Evolutionary conservation across 2,888 invertebrate genomes (phyloP), one percentile per base, ranked within the genome.

Genomic region (Ochropacha duplaris): DNA sequence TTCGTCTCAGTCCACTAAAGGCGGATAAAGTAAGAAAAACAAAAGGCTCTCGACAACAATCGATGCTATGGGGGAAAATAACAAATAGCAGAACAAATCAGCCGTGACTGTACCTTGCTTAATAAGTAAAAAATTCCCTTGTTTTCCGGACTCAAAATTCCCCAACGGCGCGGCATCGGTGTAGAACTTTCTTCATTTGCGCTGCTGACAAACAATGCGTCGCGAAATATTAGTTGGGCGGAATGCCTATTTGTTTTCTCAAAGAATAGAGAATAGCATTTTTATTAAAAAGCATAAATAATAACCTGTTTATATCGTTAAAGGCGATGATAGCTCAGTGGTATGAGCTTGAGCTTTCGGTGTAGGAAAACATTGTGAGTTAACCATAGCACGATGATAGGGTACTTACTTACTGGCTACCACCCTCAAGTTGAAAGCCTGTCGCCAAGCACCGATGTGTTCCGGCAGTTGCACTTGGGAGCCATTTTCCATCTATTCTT

Each of bases 61-160:
- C 67, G 73, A 64, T 68, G 72, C 71, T 71, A 66, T 59, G 59
- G 72, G 79, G 70, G 66, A 77, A 78, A 79, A 82, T 68, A 83
- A 84, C 81, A 83, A 82, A 81, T 73, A 72, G 71, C 78, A 71
- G 69, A 79, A 78, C 86, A 81, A 87, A 87, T 86, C 86, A 85
- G 76, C 73, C 81, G 80, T 77, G 74, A 72, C 71, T 69, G 61
- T 74, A 69, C 74, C 72, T 74, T 70, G 76, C 66, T 73, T 73
- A 74, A 71, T 74, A 81, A 81, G 69, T 73, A 83, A 74, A 78
- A 75, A 74, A 66, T 65, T 31, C 62, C 65, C 64, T 65, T 67
- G 71, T 78, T 76, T 74, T 69, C 69, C 71, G 61, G 58, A 68
- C 64, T 68, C 68, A 64, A 80, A 78, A 79, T 76, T 74, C 74